Evolutionary conservation across 2,113 vertebrate species (phyloP).

Genomic region (Isichthys henryi): DNA sequence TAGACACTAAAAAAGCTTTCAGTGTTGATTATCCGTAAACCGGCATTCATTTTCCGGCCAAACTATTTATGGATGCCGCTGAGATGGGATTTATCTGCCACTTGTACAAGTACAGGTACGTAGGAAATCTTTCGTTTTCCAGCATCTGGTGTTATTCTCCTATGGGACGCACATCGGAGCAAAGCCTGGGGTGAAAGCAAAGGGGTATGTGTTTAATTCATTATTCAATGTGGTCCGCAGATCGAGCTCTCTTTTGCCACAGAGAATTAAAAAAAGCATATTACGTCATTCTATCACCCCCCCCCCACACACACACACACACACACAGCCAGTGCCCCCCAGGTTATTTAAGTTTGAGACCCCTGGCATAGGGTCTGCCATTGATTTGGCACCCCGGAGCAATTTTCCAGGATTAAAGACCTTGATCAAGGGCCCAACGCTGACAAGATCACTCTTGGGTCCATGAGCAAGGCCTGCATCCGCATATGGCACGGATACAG

Average conservation of each 20-base stretch:
- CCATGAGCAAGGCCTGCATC: background rate
- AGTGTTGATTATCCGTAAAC: background rate
- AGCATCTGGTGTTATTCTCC: background rate
- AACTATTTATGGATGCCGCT: no score
- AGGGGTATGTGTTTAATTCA: background rate
- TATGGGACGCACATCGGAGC: background rate
- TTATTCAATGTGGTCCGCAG: background rate
- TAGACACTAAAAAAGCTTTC: background rate
- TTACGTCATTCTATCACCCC: background rate
- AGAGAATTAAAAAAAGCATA: background rate
- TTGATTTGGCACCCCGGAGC: background rate
- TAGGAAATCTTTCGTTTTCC: background rate
- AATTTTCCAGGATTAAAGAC: background rate
- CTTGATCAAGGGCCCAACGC: background rate
- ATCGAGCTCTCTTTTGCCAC: background rate
- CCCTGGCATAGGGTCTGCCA: background rate
- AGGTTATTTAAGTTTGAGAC: background rate
- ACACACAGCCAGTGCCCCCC: background rate
- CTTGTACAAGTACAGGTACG: background rate
- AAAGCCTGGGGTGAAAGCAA: background rate
- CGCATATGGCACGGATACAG: background rate
- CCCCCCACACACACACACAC: background rate
- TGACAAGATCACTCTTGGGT: background rate
- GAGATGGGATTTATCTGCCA: background rate
- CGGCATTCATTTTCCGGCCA: background rate